These are phyloP conservation scores for Megalops cyprinoides DNA, from an alignment of 2,797 vertebrate genomes.

Conservation along the genomic window DNA sequence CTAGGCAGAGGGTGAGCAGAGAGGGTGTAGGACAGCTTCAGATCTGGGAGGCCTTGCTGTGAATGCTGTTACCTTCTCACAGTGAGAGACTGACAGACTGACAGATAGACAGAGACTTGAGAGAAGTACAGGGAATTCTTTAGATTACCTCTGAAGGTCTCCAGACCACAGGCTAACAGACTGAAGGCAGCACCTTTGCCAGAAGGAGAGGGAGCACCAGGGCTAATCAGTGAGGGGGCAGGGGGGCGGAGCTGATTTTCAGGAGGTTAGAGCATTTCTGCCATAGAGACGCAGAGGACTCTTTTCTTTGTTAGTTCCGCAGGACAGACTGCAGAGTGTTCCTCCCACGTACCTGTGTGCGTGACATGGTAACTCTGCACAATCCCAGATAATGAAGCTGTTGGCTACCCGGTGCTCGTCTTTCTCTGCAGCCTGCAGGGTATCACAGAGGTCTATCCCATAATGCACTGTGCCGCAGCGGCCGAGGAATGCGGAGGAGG, in stretches of 20 bases:
- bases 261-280: not conserved
- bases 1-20: not conserved
- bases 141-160: no score
- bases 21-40: not conserved
- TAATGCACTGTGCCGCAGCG: not conserved
- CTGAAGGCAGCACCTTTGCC: no score
- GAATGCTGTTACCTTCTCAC: not conserved
- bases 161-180: no score
- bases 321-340: not conserved
- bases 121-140: no score
- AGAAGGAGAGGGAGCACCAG: not conserved
- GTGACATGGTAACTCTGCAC: not conserved
- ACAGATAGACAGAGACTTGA: not conserved
- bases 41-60: not conserved
- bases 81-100: not conserved
- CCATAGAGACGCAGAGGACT: not conserved
- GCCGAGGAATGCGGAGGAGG: not conserved
- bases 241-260: not conserved
- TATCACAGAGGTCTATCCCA: not conserved
- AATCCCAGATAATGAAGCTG: conserved; percentile 23
- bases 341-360: not conserved
- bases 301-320: conserved; percentile 13
- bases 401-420: not conserved
- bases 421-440: not conserved
- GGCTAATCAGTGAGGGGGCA: conserved; percentile 21